Evolutionary conservation across 92 coral and sea anemone genomes (phyloP), one percentile per base, ranked within the genome.

Genomic region (Siderastrea radians): DNA sequence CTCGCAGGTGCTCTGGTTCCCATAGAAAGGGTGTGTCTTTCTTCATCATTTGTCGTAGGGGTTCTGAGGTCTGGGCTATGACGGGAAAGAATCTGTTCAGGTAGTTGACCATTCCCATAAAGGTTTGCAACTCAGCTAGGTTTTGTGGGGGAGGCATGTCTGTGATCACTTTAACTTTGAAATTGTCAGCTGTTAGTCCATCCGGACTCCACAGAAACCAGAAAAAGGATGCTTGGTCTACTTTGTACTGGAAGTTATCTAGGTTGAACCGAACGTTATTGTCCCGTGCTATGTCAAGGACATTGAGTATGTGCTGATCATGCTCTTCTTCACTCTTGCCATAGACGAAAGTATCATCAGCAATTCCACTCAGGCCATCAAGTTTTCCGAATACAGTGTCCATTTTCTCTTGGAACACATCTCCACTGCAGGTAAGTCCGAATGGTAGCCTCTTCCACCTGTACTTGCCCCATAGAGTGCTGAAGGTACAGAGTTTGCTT

Each of bases 321-420:
- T 88, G 94, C 26, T 55, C 68, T 12, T 43, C 67, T 52, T 90
- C 91, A 47, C 84, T 70, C 43, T 26, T 68, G 5, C 91, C 89
- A 53, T 86, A 60, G 64, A 90, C 69, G 57, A 89, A 89, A 6
- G 93, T 85, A 75, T 93, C 96, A 19, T 93, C 90, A 14, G 96
- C 90, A 46, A 82, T 87, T 7, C 92, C 92, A 57, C 76, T 90
- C 52, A 87, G 26, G 17, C 89, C 94, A 3, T 91, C 88, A 46
- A 66, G 45, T 6, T 71, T 54, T 49, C 85, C 88, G 68, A 89
- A 85, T 48, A 81, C 79, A 2, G 84, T 43, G 68, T 88, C 92
- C 88, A 84, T 85, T 63, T 81, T 87, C 83, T 87, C 94, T 58
- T 88, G 87, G 72, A 93, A 90, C 65, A 90, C 87, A 10, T 90